Base-by-base conservation (phyloP, 2,888 invertebrate genomes). In the Philonicus albiceps region DNA sequence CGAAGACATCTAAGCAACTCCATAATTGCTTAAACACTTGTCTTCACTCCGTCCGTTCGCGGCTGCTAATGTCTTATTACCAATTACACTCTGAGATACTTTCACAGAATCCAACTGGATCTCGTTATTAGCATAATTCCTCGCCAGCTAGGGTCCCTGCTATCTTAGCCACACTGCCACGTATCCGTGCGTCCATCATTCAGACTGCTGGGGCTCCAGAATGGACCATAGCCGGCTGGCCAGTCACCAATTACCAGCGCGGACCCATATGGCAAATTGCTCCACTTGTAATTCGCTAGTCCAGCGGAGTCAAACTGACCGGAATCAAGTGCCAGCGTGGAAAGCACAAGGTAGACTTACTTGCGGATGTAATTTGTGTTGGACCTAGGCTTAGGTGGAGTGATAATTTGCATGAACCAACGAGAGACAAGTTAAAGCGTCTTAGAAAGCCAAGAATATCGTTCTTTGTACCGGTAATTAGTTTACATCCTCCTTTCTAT, bases 281-380 rank as follows among this genome's bases (percentile, higher is more conserved):
- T 86, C 86, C 74, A 86, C 73, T 86, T 86, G 86, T 81, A 81
- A 85, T 87, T 87, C 86, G 74, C 85, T 81, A 86, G 49, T 81
- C 37, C 55, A 76, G 73, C 86, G 22, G 64, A 34, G 49, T 72
- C 83, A 81, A 75, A 53, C 19, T 37, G 40, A 31, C 37, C 27
- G 37, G 74, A 81, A 87, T 81, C 83, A 76, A 81, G 83, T 86
- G 86, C 37, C 64, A 86, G 81, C 81, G 75, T 80, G 27, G 78
- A 86, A 85, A 31, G 37, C 55, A 80, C 37, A 81, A 83, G 64
- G 64, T 37, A 85, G 40, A 81, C 73, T 37, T 81, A 78, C 74
- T 55, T 49, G 49, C 72, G 49, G 40, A 40, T 27, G 76, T 53
- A 43, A 83, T 74, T 34, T 75, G 16, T 34, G 76, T 53, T 55